Base-by-base conservation (phyloP, 2,113 vertebrate species). In the Pungitius pungitius region DNA sequence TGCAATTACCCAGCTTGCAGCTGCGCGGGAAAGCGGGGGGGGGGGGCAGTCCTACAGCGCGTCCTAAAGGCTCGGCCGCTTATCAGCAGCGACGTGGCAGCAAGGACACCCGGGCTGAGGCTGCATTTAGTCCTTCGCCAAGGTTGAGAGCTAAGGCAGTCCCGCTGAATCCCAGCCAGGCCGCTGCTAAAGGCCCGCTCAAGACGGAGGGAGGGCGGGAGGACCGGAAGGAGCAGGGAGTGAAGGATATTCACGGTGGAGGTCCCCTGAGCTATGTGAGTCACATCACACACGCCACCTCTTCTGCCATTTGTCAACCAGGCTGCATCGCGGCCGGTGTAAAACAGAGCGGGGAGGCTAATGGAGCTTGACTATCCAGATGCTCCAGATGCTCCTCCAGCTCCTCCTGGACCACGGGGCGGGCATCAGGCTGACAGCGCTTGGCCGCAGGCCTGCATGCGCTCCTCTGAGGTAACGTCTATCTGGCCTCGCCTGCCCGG, bases 331-430 rank as follows among this genome's bases (percentile, higher is more conserved):
- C 83, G 88, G 84, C 81, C 30, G 17, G 71, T 84, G 87, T 91
- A 91, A 83, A 79, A 83, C 83, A 83, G 87, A 87, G 83, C 85
- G 40, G 35, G 71, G 78, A 79, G 87, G 68, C 75, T 92, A 93
- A 93, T 93, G 85, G 92, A 91, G 89, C 90, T 85, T 92, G 91
- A 91, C 89, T 82, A 84, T 82, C 91, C 92, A 93, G 91, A 91
- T 89, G 91, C 90, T 87, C 91, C 92, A 93, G 90, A 91, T 89
- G 91, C 90, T 87, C 33, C 33, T 35, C 5, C 78, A 45, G 73
- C 79, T 87, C 90, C 86, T 85, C 79, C 80, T 15, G 85, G 90
- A 78, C 76, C 58, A 42, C 69, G 78, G 45, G 27, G 76, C 65
- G 49, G n/a, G 86, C 63, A 80, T 89, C 86, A 83, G 73, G 57